Evolutionary conservation across 2,888 invertebrate species (phyloP).

Genomic region (Monopis laevigella): DNA sequence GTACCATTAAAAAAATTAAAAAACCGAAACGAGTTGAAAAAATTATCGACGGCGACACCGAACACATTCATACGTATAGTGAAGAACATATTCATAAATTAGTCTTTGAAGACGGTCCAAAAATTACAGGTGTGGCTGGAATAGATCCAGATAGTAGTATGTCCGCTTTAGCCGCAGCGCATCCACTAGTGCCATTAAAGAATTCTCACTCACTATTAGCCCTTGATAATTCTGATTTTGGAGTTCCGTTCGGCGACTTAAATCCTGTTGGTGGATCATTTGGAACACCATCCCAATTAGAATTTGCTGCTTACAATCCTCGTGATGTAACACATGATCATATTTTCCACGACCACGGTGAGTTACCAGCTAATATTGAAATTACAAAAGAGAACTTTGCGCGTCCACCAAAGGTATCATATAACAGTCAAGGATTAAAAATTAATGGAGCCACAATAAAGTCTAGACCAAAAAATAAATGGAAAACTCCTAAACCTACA

Average conservation of each 20-base stretch:
- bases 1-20: conserved; percentile 49
- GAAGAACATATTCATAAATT: conserved; percentile 61
- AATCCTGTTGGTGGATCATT: conserved; percentile 39
- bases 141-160: conserved; percentile 35
- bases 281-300: conserved; percentile 44
- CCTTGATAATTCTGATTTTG: conserved; percentile 23
- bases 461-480: conserved; percentile 32
- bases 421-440: conserved; percentile 44
- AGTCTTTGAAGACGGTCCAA: conserved; percentile 39
- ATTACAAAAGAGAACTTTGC: conserved; percentile 38
- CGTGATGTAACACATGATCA: conserved; percentile 62
- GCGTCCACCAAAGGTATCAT: conserved; percentile 42
- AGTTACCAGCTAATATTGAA: conserved; percentile 43
- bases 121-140: conserved; percentile 30
- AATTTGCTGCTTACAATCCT: conserved; percentile 53
- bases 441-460: conserved; percentile 27
- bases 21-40: conserved; percentile 61
- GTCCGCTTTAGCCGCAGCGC: conserved; percentile 31
- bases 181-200: conserved; percentile 37
- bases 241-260: conserved; percentile 33
- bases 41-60: conserved; percentile 60
- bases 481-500: conserved; percentile 29
- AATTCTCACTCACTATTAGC: conserved; percentile 35
- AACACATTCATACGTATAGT: conserved; percentile 61
- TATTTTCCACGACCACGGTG: conserved; percentile 59